phyloP scores from a whole-genome alignment of 2,113 vertebrate species.

The Coturnix japonica region DNA sequence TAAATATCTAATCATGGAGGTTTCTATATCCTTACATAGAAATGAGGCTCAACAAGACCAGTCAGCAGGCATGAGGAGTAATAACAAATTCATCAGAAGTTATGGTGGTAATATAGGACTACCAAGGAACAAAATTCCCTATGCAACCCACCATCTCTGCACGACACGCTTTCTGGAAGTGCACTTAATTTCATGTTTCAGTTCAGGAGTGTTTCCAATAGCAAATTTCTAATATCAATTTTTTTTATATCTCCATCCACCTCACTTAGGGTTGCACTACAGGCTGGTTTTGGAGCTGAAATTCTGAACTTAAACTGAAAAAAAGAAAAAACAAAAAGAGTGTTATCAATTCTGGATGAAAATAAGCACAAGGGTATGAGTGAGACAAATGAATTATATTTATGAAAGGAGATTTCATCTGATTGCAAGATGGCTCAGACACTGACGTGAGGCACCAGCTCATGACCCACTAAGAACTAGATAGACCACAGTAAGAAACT shows the following conservation, averaged over 20 bases:
- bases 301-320: not conserved
- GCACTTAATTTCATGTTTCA: too few relatives aligned
- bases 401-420: too few relatives aligned
- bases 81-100: not conserved
- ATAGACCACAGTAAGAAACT: not conserved
- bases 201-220: not conserved
- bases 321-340: not conserved
- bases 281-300: not conserved
- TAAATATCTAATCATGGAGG: not conserved
- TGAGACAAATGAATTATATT: not conserved
- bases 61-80: not conserved
- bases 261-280: not conserved
- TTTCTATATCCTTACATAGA: not conserved
- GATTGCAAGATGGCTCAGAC: too few relatives aligned
- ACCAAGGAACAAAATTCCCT: not conserved
- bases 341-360: not conserved
- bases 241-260: not conserved
- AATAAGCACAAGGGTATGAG: not conserved
- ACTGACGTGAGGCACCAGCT: not conserved
- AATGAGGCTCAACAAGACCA: not conserved
- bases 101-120: not conserved
- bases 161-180: not conserved
- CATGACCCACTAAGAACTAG: not conserved
- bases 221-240: not conserved
- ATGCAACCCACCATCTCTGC: too few relatives aligned